Percentiles rank a stretch among this genome's conserved stretches.
These are phyloP conservation scores for Nycticryphes semicollaris DNA, from an alignment of 2,113 vertebrate species.

Conservation along the genomic window DNA sequence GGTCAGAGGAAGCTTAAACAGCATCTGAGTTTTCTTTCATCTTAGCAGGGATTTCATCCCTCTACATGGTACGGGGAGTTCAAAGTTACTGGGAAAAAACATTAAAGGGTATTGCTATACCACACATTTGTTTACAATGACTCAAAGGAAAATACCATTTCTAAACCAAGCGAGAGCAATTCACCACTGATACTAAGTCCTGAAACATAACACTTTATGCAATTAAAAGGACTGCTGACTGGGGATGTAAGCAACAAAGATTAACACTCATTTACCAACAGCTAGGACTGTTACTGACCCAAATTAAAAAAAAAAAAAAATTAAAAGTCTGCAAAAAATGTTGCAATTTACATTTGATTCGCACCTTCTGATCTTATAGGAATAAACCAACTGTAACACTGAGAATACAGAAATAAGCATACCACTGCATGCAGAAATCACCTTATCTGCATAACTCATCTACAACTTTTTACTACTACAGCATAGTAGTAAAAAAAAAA, in stretches of 20 bases:
- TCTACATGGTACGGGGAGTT: not conserved
- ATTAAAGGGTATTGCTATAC: not conserved
- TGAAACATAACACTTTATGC: not conserved
- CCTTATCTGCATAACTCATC: not conserved
- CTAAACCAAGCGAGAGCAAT: not conserved
- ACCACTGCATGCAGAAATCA: not conserved
- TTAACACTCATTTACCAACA: not conserved
- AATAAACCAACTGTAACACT: not conserved
- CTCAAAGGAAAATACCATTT: not conserved
- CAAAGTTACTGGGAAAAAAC: not conserved
- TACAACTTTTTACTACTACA: not conserved
- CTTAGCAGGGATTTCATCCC: not conserved
- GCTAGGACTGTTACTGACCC: not conserved
- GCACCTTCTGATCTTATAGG: not conserved
- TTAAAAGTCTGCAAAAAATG: not conserved
- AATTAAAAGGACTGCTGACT: not conserved
- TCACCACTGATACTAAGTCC: not conserved
- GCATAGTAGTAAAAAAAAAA: not conserved
- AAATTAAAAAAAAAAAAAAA: not conserved
- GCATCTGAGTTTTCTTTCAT: not conserved
- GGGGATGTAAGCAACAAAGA: not conserved
- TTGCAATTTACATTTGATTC: not conserved
- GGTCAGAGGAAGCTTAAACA: slow-evolving; percentile 1
- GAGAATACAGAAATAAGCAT: not conserved
- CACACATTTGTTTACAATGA: not conserved